These are phyloP conservation scores for Ischnus inquisitorius DNA, from an alignment of 2,888 invertebrate genomes.

Conservation along the genomic window DNA sequence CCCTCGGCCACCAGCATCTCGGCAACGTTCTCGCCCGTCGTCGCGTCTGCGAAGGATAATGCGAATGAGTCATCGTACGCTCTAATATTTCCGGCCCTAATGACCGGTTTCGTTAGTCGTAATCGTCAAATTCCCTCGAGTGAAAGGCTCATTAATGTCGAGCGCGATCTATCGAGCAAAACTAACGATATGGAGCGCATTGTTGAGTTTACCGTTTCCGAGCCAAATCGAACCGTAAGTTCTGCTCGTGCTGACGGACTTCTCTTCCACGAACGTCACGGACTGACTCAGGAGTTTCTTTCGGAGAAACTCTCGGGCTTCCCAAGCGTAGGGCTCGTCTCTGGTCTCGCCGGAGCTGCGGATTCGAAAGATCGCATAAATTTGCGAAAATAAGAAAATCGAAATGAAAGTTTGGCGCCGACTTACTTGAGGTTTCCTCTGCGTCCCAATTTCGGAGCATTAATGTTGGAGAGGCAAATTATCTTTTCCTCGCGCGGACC, in stretches of 20 bases:
- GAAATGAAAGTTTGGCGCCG: slow-evolving; percentile 31
- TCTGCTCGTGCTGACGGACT: slow-evolving; percentile 92
- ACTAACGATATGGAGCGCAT: no score
- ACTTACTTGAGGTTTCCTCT: slow-evolving; percentile 88
- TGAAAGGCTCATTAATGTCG: slow-evolving; percentile 44
- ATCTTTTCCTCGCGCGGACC: slow-evolving; percentile 97
- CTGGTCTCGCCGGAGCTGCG: slow-evolving; percentile 88
- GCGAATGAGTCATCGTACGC: neutral
- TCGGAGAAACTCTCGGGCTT: slow-evolving; percentile 97
- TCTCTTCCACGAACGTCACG: slow-evolving; percentile 94
- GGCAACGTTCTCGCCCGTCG: slow-evolving; percentile 94
- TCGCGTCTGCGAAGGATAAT: slow-evolving; percentile 74
- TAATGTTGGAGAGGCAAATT: slow-evolving; percentile 95
- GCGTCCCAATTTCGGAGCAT: slow-evolving; percentile 96
- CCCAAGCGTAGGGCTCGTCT: slow-evolving; percentile 99
- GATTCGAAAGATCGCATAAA: slow-evolving; percentile 1
- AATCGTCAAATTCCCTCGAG: neutral
- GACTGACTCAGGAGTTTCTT: slow-evolving; percentile 97
- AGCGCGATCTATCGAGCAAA: neutral
- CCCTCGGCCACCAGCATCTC: slow-evolving; percentile 96
- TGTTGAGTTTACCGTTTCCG: slow-evolving; percentile 89
- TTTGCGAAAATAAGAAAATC: neutral
- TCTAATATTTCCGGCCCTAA: neutral
- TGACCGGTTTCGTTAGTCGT: no score
- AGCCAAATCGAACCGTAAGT: slow-evolving; percentile 96